phyloP scores from a whole-genome alignment of 2,113 vertebrate species.

The Leuciscus idus region DNA sequence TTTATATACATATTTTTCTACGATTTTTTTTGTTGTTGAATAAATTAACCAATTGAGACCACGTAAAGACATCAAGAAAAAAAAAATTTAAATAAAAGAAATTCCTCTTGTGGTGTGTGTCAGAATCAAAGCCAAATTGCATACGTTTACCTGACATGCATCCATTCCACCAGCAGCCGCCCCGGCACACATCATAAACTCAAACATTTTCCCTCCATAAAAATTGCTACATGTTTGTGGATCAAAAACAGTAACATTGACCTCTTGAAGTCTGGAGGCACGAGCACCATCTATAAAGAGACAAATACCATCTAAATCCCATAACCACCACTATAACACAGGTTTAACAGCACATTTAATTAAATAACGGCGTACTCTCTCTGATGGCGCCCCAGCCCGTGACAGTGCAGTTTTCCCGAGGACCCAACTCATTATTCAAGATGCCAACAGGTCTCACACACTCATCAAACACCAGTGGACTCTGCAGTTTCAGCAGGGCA shows the following conservation, averaged over 20 bases:
- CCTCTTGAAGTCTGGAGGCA: constrained; percentile 71
- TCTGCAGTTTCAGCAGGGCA: constrained; percentile 69
- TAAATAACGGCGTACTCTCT: constrained; percentile 65
- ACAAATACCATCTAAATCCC: not conserved
- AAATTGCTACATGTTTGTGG: constrained; percentile 55
- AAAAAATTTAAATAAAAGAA: too few relatives aligned
- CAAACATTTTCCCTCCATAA: constrained; percentile 57
- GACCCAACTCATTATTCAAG: constrained; percentile 50
- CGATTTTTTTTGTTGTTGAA: too few relatives aligned
- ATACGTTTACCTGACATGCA: constrained; percentile 67
- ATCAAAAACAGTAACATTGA: constrained; percentile 71
- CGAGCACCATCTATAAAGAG: constrained; percentile 65
- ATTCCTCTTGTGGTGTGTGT: not conserved
- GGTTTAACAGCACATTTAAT: not conserved
- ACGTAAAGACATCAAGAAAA: too few relatives aligned
- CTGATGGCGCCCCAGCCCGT: constrained; percentile 75
- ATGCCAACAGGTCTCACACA: constrained; percentile 69
- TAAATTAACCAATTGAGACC: too few relatives aligned
- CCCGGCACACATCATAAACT: constrained; percentile 74
- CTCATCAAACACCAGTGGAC: constrained; percentile 62
- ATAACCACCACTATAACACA: not conserved
- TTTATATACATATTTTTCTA: not conserved
- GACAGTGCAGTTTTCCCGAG: constrained; percentile 63
- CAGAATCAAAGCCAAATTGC: not conserved
- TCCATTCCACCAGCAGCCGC: constrained; percentile 55